Conservation (phyloP, 2,113 vertebrate genomes). For the Azemiops feae region DNA sequence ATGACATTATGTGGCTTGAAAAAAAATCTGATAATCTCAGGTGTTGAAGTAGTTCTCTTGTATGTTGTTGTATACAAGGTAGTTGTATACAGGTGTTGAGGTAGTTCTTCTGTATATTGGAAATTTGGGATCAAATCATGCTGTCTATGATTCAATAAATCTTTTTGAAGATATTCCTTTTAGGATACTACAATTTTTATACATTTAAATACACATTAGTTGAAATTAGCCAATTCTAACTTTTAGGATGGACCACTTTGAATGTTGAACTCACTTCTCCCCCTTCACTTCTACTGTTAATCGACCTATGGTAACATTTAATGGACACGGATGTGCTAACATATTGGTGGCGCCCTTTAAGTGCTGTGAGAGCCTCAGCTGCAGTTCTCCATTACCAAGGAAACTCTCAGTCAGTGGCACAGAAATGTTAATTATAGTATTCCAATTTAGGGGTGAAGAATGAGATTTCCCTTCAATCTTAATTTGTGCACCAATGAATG, state of each 20-base stretch:
- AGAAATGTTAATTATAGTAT: conserved; percentile 35
- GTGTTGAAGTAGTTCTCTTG: background rate
- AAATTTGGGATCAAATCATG: background rate
- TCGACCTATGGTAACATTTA: background rate
- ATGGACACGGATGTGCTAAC: conserved; percentile 10
- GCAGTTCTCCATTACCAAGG: background rate
- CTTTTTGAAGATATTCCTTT: background rate
- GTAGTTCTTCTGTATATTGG: background rate
- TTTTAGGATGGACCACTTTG: background rate
- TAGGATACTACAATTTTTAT: background rate
- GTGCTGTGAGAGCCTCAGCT: background rate
- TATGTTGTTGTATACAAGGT: no score
- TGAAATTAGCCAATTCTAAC: background rate
- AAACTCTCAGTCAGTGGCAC: conserved; percentile 10
- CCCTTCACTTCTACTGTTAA: background rate
- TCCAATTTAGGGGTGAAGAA: conserved; percentile 15
- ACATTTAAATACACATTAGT: background rate
- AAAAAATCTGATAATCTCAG: background rate
- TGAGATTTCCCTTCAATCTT: conserved; percentile 16
- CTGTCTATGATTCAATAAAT: background rate
- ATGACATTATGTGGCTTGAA: background rate
- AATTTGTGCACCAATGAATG: conserved; percentile 12
- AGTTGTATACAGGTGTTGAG: background rate
- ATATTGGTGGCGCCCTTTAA: conserved; percentile 7
- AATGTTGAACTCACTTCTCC: background rate